Evolutionary conservation across 2,888 invertebrate genomes (phyloP), one percentile per base, ranked within the genome.

Genomic region (Ennomos quercinarius): DNA sequence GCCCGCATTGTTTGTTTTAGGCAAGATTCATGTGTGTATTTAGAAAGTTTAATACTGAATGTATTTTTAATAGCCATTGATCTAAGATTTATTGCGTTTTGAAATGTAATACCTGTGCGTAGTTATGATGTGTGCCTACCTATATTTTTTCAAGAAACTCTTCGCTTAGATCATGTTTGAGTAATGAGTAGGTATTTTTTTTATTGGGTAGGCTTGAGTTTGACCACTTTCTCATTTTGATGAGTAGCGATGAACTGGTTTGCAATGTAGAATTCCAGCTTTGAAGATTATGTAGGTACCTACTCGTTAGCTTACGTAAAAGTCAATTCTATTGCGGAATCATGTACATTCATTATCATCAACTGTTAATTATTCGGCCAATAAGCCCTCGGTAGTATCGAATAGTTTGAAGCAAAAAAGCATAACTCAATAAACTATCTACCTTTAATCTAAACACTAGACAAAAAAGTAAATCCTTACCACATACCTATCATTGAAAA

Each of bases 1-100:
- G 53, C 49, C 45, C 39, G 58, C 52, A 59, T 13, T 66, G 66
- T 66, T 66, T 64, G 61, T 63, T 66, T 66, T 66, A 59, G 59
- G 56, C 53, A 66, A 61, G 58, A 64, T 64, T 59, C 56, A 66
- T 63, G 57, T 42, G 10, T 44, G 42, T 56, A 11, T 45, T 61
- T 64, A 72, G 67, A 67, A 67, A 67, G 67, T 63, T 55, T 37
- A 37, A 40, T 41, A 8, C 43, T 12, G 41, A 38, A 50, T 48
- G 42, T 41, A 38, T 57, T 58, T 27, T 39, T 54, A 38, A 58
- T 47, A 51, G 45, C 13, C 45, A 44, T 53, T 45, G 44, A 43
- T 50, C 17, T 40, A 10, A 50, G 35, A 47, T 43, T 11, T 35
- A 36, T 54, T 50, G 34, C 56, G 43, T 40, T 44, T 35, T 40